Evolutionary conservation across 2,113 vertebrate genomes (phyloP).

Genomic region (Gobius niger): DNA sequence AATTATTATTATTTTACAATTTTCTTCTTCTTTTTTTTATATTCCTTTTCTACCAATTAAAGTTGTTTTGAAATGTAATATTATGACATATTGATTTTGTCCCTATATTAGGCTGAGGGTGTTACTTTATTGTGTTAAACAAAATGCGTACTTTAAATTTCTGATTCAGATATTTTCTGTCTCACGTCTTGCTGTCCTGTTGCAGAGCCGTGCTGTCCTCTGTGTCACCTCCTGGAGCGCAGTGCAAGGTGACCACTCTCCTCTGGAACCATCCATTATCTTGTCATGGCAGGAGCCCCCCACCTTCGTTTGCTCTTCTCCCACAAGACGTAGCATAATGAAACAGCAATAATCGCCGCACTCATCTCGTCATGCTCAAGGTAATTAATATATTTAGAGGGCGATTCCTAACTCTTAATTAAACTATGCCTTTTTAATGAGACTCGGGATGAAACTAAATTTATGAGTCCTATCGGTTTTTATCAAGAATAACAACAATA

Average conservation of each 20-base stretch:
- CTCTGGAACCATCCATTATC: slow-evolving; percentile 88
- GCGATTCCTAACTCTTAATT: slow-evolving; percentile 90
- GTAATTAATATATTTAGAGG: slow-evolving; percentile 98
- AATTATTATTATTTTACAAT: not conserved
- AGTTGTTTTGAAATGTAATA: not conserved
- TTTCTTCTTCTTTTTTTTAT: not conserved
- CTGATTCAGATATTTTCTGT: no score
- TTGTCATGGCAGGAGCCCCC: slow-evolving; percentile 83
- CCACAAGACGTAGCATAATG: slow-evolving; percentile 89
- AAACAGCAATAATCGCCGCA: slow-evolving; percentile 91
- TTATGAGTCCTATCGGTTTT: slow-evolving; percentile 95
- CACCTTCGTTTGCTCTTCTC: slow-evolving; percentile 83
- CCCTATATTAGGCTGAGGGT: not conserved
- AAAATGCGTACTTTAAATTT: not conserved
- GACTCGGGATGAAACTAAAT: slow-evolving; percentile 92
- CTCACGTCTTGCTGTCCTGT: not conserved
- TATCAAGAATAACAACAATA: slow-evolving; percentile 90
- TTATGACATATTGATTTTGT: not conserved
- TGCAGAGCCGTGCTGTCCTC: slow-evolving; percentile 54
- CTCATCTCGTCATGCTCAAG: slow-evolving; percentile 96
- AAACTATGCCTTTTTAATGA: slow-evolving; percentile 97
- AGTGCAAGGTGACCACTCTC: slow-evolving; percentile 88
- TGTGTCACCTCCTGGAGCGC: slow-evolving; percentile 61
- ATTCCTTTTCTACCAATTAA: not conserved
- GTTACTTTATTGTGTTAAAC: not conserved